Base-by-base conservation (phyloP, 2,888 invertebrate genomes). In the Megastigmus dorsalis region DNA sequence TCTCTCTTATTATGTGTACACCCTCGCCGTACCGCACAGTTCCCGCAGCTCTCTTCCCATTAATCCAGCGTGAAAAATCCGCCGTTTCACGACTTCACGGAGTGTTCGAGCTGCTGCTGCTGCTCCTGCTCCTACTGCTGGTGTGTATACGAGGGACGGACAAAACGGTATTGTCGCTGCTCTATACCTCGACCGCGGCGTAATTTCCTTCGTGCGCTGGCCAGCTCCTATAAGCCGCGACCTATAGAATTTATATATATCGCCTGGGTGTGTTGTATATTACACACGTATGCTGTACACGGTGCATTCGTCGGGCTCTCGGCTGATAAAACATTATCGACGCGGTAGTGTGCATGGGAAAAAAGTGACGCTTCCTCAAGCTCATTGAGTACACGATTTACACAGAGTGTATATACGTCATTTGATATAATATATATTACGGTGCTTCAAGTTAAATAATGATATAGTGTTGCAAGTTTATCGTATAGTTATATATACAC, bases 171-270 rank as follows among this genome's bases (percentile, higher is more conserved):
- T 36, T 30, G 30, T 41, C 66, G n/a, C n/a, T n/a, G n/a, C n/a
- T n/a, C n/a, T n/a, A n/a, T n/a, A n/a, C n/a, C n/a, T n/a, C n/a
- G n/a, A n/a, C n/a, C n/a, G 6, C 13, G 23, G 43, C 13, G 26
- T 33, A 59, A 68, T 59, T 45, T 50, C 33, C 68, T 59, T 38
- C n/a, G n/a, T n/a, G n/a, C n/a, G n/a, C n/a, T n/a, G n/a, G n/a
- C n/a, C n/a, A n/a, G n/a, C n/a, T n/a, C n/a, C n/a, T n/a, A n/a
- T n/a, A n/a, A n/a, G n/a, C n/a, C n/a, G n/a, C n/a, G n/a, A n/a
- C n/a, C n/a, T n/a, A n/a, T n/a, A n/a, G n/a, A n/a, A n/a, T n/a
- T n/a, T n/a, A n/a, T n/a, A n/a, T n/a, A n/a, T n/a, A n/a, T n/a
- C n/a, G n/a, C n/a, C n/a, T n/a, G n/a, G n/a, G n/a, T n/a, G n/a